Percentiles rank a stretch among this genome's conserved stretches.
These are phyloP conservation scores for Pardosa pseudoannulata DNA, from an alignment of 2,888 invertebrate genomes.

Conservation along the genomic window DNA sequence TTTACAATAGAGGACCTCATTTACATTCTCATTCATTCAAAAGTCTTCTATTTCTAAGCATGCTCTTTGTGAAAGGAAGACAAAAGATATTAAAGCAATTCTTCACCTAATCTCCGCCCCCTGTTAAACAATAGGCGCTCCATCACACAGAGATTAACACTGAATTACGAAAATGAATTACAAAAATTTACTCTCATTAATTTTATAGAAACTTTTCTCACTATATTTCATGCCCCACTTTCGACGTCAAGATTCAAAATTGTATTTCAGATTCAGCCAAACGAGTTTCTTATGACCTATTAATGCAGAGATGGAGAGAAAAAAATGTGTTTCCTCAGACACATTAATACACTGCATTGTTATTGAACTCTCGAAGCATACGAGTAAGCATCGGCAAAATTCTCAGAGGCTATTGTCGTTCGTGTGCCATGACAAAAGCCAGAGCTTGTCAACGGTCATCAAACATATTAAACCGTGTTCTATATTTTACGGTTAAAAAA, in stretches of 20 bases:
- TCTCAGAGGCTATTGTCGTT: background rate
- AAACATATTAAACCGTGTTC: background rate
- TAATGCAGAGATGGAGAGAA: background rate
- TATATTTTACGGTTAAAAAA: slow-evolving; percentile 13
- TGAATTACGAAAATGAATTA: no score
- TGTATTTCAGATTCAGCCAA: background rate
- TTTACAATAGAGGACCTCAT: no score
- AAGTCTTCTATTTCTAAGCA: no score
- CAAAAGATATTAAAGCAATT: no score
- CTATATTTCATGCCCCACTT: background rate
- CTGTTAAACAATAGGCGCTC: no score
- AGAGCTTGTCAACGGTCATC: background rate
- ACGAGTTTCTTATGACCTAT: slow-evolving; percentile 1
- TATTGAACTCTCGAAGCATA: background rate
- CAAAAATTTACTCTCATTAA: no score
- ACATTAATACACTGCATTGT: background rate
- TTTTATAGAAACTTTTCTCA: background rate
- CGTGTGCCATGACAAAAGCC: background rate
- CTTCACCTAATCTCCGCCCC: no score
- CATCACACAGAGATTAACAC: no score
- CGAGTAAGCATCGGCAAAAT: background rate
- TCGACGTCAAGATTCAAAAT: background rate
- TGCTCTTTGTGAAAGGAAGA: no score
- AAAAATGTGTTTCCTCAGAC: background rate
- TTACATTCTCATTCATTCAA: no score